Evolutionary conservation across 2,888 invertebrate species (phyloP).

Genomic region (Pyrrhosoma nymphula): DNA sequence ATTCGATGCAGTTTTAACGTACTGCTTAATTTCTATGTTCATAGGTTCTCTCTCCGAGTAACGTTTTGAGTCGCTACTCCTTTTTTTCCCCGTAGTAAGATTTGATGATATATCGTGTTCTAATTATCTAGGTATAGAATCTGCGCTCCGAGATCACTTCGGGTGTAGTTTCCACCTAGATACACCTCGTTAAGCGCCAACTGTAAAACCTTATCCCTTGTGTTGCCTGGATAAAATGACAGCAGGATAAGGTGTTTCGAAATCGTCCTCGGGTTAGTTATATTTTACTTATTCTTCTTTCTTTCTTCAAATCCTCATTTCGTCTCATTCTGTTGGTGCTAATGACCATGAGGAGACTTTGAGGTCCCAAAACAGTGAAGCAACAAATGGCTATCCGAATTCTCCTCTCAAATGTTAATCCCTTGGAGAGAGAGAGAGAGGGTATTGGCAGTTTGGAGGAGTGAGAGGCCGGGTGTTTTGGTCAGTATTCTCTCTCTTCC

Average conservation of each 20-base stretch:
- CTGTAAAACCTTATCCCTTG: too few relatives aligned
- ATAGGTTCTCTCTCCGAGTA: too few relatives aligned
- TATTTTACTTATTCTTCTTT: not conserved
- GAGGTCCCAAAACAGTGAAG: not conserved
- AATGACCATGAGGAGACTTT: not conserved
- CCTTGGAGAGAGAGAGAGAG: not conserved
- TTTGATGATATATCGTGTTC: too few relatives aligned
- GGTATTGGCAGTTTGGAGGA: not conserved
- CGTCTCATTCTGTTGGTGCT: not conserved
- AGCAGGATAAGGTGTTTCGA: not conserved
- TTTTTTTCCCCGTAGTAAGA: too few relatives aligned
- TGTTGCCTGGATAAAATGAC: not conserved
- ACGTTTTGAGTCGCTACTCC: too few relatives aligned
- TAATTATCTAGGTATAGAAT: too few relatives aligned
- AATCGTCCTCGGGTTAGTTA: not conserved
- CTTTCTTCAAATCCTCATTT: not conserved
- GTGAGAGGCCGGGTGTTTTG: not conserved
- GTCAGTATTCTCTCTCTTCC: not conserved
- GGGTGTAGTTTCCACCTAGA: too few relatives aligned
- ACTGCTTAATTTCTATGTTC: too few relatives aligned
- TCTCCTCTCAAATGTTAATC: not conserved
- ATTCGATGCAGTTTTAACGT: too few relatives aligned
- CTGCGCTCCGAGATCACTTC: too few relatives aligned
- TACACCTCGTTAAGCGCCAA: too few relatives aligned
- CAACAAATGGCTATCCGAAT: slow-evolving; percentile 24